Base-by-base conservation (phyloP, 2,888 invertebrate species). In the Pristionchus arcanus region DNA sequence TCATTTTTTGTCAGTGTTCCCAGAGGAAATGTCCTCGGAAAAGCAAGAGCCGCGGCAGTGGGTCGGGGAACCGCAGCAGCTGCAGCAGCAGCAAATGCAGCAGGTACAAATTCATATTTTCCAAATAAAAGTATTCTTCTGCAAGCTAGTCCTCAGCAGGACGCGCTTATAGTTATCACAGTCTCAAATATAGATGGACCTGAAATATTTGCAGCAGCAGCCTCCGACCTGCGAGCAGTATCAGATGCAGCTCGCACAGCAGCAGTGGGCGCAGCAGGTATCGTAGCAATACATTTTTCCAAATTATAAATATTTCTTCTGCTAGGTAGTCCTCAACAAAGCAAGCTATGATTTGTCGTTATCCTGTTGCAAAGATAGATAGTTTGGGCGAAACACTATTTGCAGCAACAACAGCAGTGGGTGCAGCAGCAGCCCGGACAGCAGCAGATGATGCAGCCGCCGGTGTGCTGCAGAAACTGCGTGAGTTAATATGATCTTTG, bases 251-350 rank as follows among this genome's bases (percentile, higher is more conserved):
- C 31, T 31, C n/a, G 68, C 68, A 71, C 68, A 71, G 34, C 68
- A 19, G 68, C 68, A 71, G 68, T 63, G 63, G 63, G 63, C 63
- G n/a, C 68, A 71, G 68, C 31, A 71, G 68, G 68, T 71, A 15
- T n/a, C n/a, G n/a, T n/a, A 63, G 25, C 63, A n/a, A 59, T 59
- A 42, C 42, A 9, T 42, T 42, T 42, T 42, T 42, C 42, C 42
- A 49, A 49, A 5, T 42, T 42, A 3, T 42, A 9, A 7, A 49
- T n/a, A 49, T 9, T 49, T 49, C 9, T 7, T 49, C 5, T 49
- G 42, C 42, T 7, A 9, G 42, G 9, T 49, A 49, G 42, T 13
- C 42, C 42, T 42, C 42, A 42, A 9, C 42, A 42, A 42, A 9
- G 9, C 42, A 9, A 3, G 42, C 9, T 42, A 42, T 42, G 42